Evolutionary conservation across 2,113 vertebrate genomes (phyloP).

Genomic region (Ageneiosus marmoratus): DNA sequence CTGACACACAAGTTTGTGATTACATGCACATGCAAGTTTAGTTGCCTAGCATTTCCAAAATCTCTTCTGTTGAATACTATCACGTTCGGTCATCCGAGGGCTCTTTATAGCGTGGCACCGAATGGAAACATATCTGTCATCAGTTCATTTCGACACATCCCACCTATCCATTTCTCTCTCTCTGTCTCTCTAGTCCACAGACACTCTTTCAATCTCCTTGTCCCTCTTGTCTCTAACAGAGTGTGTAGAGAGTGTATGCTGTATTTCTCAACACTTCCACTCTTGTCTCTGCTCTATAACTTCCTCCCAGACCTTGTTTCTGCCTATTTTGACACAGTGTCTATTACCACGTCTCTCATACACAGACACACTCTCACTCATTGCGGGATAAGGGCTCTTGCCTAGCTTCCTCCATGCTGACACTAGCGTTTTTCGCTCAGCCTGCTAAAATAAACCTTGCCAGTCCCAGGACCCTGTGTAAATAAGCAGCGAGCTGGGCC

Average conservation of each 20-base stretch:
- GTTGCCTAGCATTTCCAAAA: background rate
- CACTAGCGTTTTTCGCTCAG: constrained; percentile 39
- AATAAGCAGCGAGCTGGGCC: constrained; percentile 40
- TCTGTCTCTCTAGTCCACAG: constrained; percentile 14
- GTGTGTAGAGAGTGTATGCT: background rate
- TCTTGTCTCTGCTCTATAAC: background rate
- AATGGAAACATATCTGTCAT: constrained; percentile 36
- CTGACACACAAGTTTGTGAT: constrained; percentile 8
- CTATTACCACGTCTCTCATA: background rate
- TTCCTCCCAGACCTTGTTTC: constrained; percentile 9
- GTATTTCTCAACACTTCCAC: background rate
- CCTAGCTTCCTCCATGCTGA: constrained; percentile 39
- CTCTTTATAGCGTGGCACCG: constrained; percentile 23
- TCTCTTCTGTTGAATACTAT: background rate
- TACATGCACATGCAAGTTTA: constrained; percentile 11
- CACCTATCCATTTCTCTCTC: constrained; percentile 17
- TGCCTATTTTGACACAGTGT: constrained; percentile 26
- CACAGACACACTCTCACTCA: constrained; percentile 3
- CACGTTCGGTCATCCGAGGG: constrained; percentile 26
- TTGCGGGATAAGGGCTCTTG: constrained; percentile 12
- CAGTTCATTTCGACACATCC: constrained; percentile 39
- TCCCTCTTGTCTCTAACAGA: constrained; percentile 19
- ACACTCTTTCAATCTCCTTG: constrained; percentile 7
- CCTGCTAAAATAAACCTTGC: constrained; percentile 54
- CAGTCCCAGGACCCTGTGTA: constrained; percentile 40